Evolutionary conservation across 2,888 invertebrate genomes (phyloP).

Genomic region (Orgyia antiqua): DNA sequence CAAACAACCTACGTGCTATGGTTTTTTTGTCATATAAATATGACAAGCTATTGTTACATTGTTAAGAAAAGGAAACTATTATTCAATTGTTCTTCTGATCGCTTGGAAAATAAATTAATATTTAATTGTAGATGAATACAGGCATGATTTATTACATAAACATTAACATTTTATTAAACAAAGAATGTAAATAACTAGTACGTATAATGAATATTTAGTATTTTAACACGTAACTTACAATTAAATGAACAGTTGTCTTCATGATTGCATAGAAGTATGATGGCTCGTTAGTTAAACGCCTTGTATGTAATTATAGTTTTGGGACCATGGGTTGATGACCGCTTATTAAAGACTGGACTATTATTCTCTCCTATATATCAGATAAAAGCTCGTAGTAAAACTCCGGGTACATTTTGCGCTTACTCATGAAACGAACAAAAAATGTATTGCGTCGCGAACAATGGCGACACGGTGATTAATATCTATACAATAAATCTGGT

Average conservation of each 20-base stretch:
- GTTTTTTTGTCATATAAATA: conserved; percentile 24
- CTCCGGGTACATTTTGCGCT: conserved; percentile 52
- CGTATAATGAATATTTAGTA: too few species aligned
- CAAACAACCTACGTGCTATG: conserved; percentile 18
- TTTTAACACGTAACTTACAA: conserved; percentile 27
- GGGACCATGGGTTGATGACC: conserved; percentile 55
- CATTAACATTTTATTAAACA: not conserved
- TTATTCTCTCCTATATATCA: conserved; percentile 67
- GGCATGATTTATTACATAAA: conserved; percentile 7
- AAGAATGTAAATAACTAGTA: not conserved
- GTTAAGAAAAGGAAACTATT: conserved; percentile 22
- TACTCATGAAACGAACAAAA: conserved; percentile 53
- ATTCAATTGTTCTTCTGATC: conserved; percentile 20
- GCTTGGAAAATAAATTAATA: too few species aligned
- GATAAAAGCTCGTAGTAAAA: conserved; percentile 56
- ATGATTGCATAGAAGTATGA: conserved; percentile 18
- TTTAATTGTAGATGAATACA: too few species aligned
- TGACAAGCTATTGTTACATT: conserved; percentile 28
- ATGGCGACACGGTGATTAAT: conserved; percentile 63
- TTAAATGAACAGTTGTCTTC: conserved; percentile 32
- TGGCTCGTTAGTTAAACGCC: conserved; percentile 52
- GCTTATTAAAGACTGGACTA: conserved; percentile 50
- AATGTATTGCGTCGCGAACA: conserved; percentile 46
- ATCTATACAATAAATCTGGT: conserved; percentile 42
- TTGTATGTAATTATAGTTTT: conserved; percentile 54